Evolutionary conservation across 2,113 vertebrate species (phyloP).

Genomic region (Dipodomys merriami): DNA sequence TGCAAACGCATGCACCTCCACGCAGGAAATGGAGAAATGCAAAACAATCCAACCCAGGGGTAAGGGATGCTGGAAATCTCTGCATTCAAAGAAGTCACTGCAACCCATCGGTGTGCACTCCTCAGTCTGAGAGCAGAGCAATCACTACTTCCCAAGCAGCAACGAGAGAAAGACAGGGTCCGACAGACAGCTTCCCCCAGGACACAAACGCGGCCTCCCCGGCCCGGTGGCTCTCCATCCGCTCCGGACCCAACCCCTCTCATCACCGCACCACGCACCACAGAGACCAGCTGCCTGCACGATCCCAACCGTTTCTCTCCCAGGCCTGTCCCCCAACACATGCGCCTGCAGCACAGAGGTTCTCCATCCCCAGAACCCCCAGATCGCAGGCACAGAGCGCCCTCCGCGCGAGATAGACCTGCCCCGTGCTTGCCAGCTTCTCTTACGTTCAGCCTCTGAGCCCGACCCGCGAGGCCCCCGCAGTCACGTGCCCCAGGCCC

Average conservation of each 20-base stretch:
- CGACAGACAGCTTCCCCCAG: too few species aligned
- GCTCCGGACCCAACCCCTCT: too few species aligned
- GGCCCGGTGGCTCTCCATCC: too few species aligned
- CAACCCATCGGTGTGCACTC: not conserved
- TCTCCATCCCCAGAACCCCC: not conserved
- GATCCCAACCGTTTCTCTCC: too few species aligned
- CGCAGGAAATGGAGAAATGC: not conserved
- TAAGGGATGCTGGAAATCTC: not conserved
- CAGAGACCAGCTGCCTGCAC: too few species aligned
- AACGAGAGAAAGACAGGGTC: not conserved
- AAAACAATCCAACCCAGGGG: not conserved
- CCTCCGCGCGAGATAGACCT: slow-evolving; percentile 4
- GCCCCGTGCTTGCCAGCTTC: too few species aligned
- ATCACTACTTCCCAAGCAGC: slow-evolving; percentile 46
- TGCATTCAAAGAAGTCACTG: not conserved
- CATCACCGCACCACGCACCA: too few species aligned
- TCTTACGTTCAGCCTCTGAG: slow-evolving; percentile 56
- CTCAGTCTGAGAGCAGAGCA: not conserved
- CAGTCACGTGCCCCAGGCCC: slow-evolving; percentile 65
- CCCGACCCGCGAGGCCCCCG: slow-evolving; percentile 78
- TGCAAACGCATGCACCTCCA: not conserved
- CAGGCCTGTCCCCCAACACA: too few species aligned
- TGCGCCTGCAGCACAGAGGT: not conserved
- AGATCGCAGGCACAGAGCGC: slow-evolving; percentile 17
- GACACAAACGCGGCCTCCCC: too few species aligned